Evolutionary conservation across 2,113 vertebrate genomes (phyloP).

Genomic region (Eidolon helvum): DNA sequence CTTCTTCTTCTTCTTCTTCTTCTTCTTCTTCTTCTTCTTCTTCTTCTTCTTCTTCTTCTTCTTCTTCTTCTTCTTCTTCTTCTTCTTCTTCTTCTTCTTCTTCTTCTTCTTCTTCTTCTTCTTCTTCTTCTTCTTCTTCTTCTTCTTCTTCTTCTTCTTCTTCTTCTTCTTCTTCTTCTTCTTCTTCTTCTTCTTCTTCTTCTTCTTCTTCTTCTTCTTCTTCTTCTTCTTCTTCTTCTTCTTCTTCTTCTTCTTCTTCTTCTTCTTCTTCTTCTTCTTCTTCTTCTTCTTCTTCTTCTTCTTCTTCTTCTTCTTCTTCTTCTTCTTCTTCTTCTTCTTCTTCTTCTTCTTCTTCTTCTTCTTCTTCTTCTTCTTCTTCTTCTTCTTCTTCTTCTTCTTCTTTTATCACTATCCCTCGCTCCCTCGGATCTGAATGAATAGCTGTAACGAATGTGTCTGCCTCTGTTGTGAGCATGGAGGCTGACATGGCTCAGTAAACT

Average conservation of each 20-base stretch:
- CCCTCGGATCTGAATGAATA: neutral
- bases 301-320: neutral
- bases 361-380: neutral
- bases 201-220: neutral
- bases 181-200: neutral
- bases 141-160: neutral
- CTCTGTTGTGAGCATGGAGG: neutral
- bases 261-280: neutral
- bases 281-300: neutral
- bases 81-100: neutral
- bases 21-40: neutral
- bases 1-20: neutral
- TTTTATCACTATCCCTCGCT: neutral
- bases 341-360: neutral
- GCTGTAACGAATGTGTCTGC: fast-evolving
- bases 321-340: neutral
- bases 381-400: neutral
- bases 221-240: neutral
- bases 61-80: neutral
- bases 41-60: neutral
- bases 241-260: neutral
- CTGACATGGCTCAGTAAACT: neutral
- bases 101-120: neutral
- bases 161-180: neutral
- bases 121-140: neutral